Conservation (phyloP, 1,140 invertebrate genomes). For the Ceratina japonica region DNA sequence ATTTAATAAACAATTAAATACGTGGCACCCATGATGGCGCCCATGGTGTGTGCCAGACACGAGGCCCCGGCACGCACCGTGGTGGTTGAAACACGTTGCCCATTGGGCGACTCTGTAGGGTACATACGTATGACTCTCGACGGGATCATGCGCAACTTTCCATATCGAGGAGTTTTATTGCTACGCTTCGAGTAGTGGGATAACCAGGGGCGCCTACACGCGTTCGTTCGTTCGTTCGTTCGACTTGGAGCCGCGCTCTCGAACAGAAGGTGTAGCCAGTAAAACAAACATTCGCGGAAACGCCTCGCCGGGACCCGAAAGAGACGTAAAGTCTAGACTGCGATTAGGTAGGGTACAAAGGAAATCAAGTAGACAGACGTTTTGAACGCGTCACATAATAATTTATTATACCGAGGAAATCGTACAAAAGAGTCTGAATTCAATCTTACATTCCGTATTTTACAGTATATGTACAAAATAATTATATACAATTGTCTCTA, state of each 20-base stretch:
- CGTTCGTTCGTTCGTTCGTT: conserved; percentile 38
- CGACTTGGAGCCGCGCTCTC: conserved; percentile 60
- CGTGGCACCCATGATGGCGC: conserved; percentile 30
- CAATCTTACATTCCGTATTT: conserved; percentile 23
- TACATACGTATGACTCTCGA: conserved; percentile 55
- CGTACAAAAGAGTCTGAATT: conserved; percentile 20
- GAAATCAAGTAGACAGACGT: not conserved
- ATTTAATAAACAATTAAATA: no score
- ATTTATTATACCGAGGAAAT: conserved; percentile 30
- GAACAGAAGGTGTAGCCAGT: conserved; percentile 60
- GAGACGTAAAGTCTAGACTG: conserved; percentile 38
- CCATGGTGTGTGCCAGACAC: conserved; percentile 33
- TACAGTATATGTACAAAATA: conserved; percentile 9
- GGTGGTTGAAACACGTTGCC: conserved; percentile 46
- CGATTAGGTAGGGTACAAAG: not conserved
- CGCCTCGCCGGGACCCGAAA: conserved; percentile 6
- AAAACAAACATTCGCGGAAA: conserved; percentile 42
- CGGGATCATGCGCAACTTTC: conserved; percentile 67
- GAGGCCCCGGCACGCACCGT: conserved; percentile 25
- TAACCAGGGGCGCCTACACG: conserved; percentile 73
- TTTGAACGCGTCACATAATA: conserved; percentile 6
- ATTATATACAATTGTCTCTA: conserved; percentile 24
- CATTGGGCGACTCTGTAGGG: conserved; percentile 50
- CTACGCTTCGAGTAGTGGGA: conserved; percentile 65
- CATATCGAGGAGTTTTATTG: conserved; percentile 69